Conservation (phyloP, 1,140 invertebrate species). For the Achroia grisella region DNA sequence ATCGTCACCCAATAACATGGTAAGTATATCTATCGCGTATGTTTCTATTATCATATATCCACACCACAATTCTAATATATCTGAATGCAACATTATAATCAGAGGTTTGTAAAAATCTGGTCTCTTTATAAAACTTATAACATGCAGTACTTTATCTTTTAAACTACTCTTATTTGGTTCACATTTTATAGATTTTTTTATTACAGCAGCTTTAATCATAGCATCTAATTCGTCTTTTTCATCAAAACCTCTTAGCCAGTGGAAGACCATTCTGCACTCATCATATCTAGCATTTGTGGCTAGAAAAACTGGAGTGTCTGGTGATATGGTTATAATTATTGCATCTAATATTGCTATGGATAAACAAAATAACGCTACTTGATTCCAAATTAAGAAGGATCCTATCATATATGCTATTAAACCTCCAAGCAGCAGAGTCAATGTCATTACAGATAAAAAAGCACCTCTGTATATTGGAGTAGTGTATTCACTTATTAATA, state of each 20-base stretch:
- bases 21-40: too few relatives aligned
- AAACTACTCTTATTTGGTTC: too few relatives aligned
- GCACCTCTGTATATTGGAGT: conserved; percentile 17
- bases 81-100: too few relatives aligned
- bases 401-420: conserved; percentile 15
- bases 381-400: conserved; percentile 10
- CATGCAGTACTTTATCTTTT: too few relatives aligned
- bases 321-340: conserved; percentile 13
- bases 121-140: too few relatives aligned
- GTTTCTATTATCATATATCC: too few relatives aligned
- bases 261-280: conserved; percentile 17
- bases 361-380: conserved; percentile 6
- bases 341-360: conserved; percentile 12
- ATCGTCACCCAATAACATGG: too few relatives aligned
- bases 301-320: conserved; percentile 21
- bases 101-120: too few relatives aligned
- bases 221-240: conserved; percentile 15
- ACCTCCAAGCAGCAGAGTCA: conserved; percentile 9
- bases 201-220: conserved; percentile 14
- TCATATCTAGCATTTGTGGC: conserved; percentile 14
- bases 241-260: conserved; percentile 17
- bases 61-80: too few relatives aligned
- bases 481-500: conserved; percentile 10
- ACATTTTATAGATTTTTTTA: too few relatives aligned
- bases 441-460: conserved; percentile 17